Percentiles rank a stretch among this genome's conserved stretches.
These are phyloP conservation scores for Agrotis exclamationis DNA, from an alignment of 2,888 invertebrate species.

Conservation along the genomic window DNA sequence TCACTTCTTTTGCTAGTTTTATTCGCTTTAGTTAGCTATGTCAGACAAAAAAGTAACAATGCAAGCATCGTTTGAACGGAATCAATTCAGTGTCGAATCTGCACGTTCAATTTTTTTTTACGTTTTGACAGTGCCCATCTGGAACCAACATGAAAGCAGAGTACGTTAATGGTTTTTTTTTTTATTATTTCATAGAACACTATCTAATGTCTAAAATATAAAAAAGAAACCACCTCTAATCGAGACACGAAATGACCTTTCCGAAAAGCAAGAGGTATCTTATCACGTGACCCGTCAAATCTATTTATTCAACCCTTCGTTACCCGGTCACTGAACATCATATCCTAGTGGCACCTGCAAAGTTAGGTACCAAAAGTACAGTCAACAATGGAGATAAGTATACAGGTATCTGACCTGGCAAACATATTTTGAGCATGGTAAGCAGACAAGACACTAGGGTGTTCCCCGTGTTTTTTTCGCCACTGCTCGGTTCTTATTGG, in stretches of 20 bases:
- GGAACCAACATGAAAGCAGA: background rate
- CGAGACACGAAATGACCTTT: constrained; percentile 31
- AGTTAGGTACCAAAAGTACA: background rate
- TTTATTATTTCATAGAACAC: too few species aligned
- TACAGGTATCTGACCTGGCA: background rate
- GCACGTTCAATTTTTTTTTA: background rate
- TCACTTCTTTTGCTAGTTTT: background rate
- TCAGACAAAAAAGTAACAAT: background rate
- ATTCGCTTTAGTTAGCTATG: background rate
- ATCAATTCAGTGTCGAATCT: background rate
- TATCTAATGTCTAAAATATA: too few species aligned
- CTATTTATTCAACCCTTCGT: constrained; percentile 37
- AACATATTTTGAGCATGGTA: background rate
- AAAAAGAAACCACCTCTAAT: constrained; percentile 6
- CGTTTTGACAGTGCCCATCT: background rate
- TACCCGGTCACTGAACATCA: constrained; percentile 33
- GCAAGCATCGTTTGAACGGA: background rate
- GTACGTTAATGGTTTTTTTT: too few species aligned
- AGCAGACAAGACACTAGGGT: background rate
- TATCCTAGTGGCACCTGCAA: constrained; percentile 2
- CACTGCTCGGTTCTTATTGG: too few species aligned
- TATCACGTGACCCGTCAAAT: constrained; percentile 35
- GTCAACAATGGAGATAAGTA: background rate
- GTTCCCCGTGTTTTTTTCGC: too few species aligned
- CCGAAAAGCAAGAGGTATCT: constrained; percentile 18